Conservation (phyloP, 2,113 vertebrate genomes). For the Muntiacus muntjak region DNA sequence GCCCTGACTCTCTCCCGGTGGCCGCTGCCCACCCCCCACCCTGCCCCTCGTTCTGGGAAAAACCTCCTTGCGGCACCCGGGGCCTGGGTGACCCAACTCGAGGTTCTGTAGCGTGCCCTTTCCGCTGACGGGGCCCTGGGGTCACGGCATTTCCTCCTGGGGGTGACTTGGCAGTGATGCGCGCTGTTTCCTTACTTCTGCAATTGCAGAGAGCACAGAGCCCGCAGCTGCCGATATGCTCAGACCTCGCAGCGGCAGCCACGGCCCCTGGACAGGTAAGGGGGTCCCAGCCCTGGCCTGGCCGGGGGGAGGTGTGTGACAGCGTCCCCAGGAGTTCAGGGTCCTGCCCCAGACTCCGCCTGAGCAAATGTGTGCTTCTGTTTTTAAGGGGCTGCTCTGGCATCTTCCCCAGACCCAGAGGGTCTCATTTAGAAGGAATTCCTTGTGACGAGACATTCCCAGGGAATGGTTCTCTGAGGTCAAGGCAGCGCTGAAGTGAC, state of each 20-base stretch:
- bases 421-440: neutral
- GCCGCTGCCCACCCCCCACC: neutral
- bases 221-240: neutral
- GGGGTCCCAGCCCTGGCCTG: neutral
- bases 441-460: neutral
- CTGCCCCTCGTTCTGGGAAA: neutral
- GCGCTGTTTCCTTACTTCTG: conserved; percentile 66
- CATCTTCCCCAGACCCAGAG: neutral
- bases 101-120: neutral
- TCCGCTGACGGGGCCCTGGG: neutral
- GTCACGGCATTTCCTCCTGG: conserved; percentile 56
- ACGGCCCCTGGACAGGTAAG: conserved; percentile 7
- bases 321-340: neutral
- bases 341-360: neutral
- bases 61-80: neutral
- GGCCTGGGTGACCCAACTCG: neutral
- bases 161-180: conserved; percentile 56
- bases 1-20: neutral
- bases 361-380: neutral
- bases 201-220: conserved; percentile 39
- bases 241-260: neutral
- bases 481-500: neutral
- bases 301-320: neutral
- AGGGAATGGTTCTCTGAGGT: neutral
- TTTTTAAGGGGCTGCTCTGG: neutral